Conservation (phyloP, 2,113 vertebrate genomes). For the Chlorocebus sabaeus region DNA sequence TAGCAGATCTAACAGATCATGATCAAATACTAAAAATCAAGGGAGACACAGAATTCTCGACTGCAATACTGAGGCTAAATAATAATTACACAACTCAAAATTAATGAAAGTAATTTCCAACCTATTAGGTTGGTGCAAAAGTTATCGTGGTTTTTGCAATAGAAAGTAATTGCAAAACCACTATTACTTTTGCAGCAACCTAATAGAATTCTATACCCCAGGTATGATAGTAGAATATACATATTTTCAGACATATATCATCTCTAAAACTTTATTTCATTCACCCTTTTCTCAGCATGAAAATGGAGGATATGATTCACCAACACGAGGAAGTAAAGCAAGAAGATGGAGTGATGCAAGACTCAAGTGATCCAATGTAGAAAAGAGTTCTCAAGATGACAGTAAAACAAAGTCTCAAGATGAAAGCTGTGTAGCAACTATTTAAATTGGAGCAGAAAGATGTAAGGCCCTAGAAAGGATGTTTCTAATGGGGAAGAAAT, state of each 20-base stretch:
- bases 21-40: not conserved
- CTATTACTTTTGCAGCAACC: not conserved
- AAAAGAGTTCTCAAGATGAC: not conserved
- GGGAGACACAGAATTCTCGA: not conserved
- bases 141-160: no score
- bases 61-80: not conserved
- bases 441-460: not conserved
- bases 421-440: not conserved
- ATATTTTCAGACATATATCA: not conserved
- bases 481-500: not conserved
- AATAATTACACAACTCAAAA: not conserved
- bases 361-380: not conserved
- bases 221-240: not conserved
- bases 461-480: not conserved
- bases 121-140: no score
- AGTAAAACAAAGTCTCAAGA: not conserved
- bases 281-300: not conserved
- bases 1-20: not conserved
- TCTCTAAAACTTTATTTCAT: not conserved
- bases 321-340: not conserved
- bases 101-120: not conserved
- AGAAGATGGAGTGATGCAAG: not conserved
- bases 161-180: no score
- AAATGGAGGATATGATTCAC: not conserved
- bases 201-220: not conserved